Percentiles rank a stretch among this genome's conserved stretches.
Conservation (phyloP, 1,140 invertebrate species). For the Maconellicoccus hirsutus region DNA sequence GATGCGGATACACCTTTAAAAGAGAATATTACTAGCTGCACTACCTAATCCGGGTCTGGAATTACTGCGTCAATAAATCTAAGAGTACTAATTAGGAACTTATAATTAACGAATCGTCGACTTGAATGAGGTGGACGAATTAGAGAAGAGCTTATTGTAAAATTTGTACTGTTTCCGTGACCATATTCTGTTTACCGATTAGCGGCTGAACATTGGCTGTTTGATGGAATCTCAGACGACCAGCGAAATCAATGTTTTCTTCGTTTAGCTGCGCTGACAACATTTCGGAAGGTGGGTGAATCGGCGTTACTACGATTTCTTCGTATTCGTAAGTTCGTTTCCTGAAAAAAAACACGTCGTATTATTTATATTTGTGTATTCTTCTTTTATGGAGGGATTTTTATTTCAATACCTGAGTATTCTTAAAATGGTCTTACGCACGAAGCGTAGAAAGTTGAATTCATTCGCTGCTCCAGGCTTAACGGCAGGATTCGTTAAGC, state of each 20-base stretch:
- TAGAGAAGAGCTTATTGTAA: neutral
- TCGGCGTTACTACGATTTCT: constrained; percentile 78
- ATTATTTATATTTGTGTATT: too few relatives aligned
- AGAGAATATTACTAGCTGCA: too few relatives aligned
- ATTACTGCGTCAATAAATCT: too few relatives aligned
- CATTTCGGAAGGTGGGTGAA: constrained; percentile 66
- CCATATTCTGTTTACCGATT: neutral
- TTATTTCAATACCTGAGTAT: constrained; percentile 57
- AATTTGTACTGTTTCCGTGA: constrained; percentile 7
- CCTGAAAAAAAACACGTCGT: constrained; percentile 36
- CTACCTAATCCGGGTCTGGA: too few relatives aligned
- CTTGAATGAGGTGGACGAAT: too few relatives aligned
- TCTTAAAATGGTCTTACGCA: constrained; percentile 57
- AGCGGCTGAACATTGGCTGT: constrained; percentile 52
- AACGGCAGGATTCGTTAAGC: constrained; percentile 83
- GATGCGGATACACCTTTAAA: too few relatives aligned
- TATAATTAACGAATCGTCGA: too few relatives aligned
- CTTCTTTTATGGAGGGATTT: too few relatives aligned
- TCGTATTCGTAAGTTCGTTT: constrained; percentile 69
- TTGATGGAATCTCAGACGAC: constrained; percentile 81
- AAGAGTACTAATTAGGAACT: too few relatives aligned
- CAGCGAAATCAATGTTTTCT: constrained; percentile 88
- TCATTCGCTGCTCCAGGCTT: constrained; percentile 81
- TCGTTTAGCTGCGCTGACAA: constrained; percentile 79
- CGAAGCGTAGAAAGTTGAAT: constrained; percentile 74